These are phyloP conservation scores for Lomographa bimaculata DNA, from an alignment of 2,888 invertebrate species.

Conservation along the genomic window DNA sequence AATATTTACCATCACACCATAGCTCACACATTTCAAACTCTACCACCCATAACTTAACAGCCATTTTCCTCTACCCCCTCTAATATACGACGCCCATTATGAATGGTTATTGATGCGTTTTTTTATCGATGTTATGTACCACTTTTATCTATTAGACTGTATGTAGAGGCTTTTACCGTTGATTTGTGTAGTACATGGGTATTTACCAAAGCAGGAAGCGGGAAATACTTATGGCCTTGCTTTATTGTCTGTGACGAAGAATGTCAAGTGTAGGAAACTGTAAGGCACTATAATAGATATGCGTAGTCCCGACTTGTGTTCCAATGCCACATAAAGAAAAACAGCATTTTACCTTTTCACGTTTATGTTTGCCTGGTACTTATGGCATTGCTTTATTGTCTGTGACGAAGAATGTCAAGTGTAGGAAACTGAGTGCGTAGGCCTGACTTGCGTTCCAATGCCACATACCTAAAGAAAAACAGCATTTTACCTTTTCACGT, in stretches of 20 bases:
- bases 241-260: slow-evolving; percentile 24
- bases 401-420: no score
- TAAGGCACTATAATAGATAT: no score
- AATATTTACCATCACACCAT: slow-evolving; percentile 42
- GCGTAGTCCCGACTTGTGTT: no score
- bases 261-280: slow-evolving; percentile 11
- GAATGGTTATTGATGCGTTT: slow-evolving; percentile 46
- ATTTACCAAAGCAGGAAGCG: slow-evolving; percentile 27
- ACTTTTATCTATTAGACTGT: slow-evolving; percentile 37
- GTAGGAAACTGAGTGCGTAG: no score
- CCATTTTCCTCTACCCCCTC: slow-evolving; percentile 27
- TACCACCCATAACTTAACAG: slow-evolving; percentile 32
- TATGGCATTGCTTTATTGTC: no score
- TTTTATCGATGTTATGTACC: slow-evolving; percentile 37
- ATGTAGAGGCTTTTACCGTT: slow-evolving; percentile 42
- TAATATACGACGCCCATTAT: slow-evolving; percentile 34
- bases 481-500: no score
- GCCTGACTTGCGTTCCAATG: no score
- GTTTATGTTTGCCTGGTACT: no score
- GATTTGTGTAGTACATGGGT: slow-evolving; percentile 33
- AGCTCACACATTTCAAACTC: slow-evolving; percentile 38
- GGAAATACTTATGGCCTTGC: slow-evolving; percentile 21
- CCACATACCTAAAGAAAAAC: no score
- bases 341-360: no score
- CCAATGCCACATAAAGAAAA: no score